Conservation (phyloP, 2,797 vertebrate genomes). For the Sebastes trivittatus region DNA sequence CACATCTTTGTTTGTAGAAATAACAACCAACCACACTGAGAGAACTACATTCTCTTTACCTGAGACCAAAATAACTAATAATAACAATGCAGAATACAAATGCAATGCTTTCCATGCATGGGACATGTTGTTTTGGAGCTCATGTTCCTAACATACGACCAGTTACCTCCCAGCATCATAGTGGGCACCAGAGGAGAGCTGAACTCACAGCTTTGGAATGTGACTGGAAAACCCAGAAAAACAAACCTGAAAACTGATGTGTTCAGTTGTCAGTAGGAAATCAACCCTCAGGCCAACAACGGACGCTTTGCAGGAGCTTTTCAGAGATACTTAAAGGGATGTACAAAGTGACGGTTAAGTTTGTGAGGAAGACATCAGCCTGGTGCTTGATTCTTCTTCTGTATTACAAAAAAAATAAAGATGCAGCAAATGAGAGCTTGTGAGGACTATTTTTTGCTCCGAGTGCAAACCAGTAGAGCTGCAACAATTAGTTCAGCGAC, state of each 20-base stretch:
- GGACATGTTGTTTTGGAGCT: slow-evolving; percentile 53
- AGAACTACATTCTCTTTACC: neutral
- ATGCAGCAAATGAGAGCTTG: neutral
- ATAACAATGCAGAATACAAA: neutral
- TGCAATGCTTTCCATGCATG: neutral
- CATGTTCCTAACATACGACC: slow-evolving; percentile 50
- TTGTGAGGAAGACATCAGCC: neutral
- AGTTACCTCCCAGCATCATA: slow-evolving; percentile 71
- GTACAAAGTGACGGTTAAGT: neutral
- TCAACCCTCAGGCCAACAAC: neutral
- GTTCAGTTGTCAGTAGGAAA: slow-evolving; percentile 44
- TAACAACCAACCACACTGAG: neutral
- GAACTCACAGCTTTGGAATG: slow-evolving; percentile 83
- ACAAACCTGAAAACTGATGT: slow-evolving; percentile 69
- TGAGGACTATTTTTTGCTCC: fast-evolving
- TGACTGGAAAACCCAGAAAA: slow-evolving; percentile 73
- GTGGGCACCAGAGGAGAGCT: slow-evolving; percentile 75
- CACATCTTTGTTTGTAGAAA: neutral
- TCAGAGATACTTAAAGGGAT: neutral
- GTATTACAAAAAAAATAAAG: neutral
- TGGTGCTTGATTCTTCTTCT: neutral
- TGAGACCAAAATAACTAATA: neutral
- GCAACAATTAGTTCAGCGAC: fast-evolving
- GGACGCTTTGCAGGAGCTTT: neutral
- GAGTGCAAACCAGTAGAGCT: neutral